Percentiles rank a stretch among this genome's conserved stretches.
phyloP scores from a whole-genome alignment of 2,797 vertebrate species.

The Hozukius guyotensis region DNA sequence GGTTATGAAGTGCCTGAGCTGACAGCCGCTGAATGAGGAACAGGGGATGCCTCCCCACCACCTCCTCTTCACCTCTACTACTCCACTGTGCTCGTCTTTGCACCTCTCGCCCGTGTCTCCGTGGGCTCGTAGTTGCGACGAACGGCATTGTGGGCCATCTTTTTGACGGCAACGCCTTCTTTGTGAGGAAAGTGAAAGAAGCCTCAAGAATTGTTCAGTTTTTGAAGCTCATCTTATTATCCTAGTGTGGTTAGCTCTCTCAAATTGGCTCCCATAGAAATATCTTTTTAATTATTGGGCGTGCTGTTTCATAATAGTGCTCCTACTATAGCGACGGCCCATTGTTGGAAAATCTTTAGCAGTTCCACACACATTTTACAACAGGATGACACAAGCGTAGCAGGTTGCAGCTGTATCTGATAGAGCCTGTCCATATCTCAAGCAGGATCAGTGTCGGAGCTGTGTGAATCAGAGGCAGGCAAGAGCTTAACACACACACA shows the following conservation, averaged over 20 bases:
- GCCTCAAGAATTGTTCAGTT: not conserved
- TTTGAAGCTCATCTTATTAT: not conserved
- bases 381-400: slow-evolving; percentile 10
- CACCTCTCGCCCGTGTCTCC: slow-evolving; percentile 44
- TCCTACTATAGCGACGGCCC: not conserved
- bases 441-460: slow-evolving; percentile 61
- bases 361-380: slow-evolving; percentile 14
- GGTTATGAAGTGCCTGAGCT: slow-evolving; percentile 86
- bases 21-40: slow-evolving; percentile 80
- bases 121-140: slow-evolving; percentile 36
- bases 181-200: slow-evolving; percentile 29
- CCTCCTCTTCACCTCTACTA: slow-evolving; percentile 49
- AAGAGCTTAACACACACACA: slow-evolving; percentile 44
- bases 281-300: not conserved
- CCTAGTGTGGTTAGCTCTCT: not conserved
- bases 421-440: slow-evolving; percentile 42
- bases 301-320: not conserved
- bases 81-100: slow-evolving; percentile 30
- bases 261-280: not conserved
- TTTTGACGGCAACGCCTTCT: slow-evolving; percentile 6
- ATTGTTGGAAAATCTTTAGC: slow-evolving; percentile 1
- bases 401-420: slow-evolving; percentile 60
- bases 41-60: slow-evolving; percentile 55
- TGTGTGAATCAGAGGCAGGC: slow-evolving; percentile 51
- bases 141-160: slow-evolving; percentile 23